Evolutionary conservation across 2,113 vertebrate species (phyloP).

Genomic region (Myotis davidii): DNA sequence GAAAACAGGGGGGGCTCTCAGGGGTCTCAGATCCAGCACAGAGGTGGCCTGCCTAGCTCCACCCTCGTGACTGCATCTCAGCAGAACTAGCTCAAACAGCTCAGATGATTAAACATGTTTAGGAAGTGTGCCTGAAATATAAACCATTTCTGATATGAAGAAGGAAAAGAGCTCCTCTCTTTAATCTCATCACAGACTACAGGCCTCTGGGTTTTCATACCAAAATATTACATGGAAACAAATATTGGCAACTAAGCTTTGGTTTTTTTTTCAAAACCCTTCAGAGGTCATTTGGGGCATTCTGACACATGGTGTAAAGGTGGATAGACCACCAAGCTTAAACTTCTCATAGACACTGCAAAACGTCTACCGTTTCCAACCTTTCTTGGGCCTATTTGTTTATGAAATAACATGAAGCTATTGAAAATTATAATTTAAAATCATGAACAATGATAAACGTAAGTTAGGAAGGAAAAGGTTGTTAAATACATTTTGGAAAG

Average conservation of each 20-base stretch:
- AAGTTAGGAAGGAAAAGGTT: neutral
- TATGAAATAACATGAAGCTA: constrained; percentile 20
- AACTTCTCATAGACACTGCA: neutral
- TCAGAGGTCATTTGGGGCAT: neutral
- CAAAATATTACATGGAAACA: neutral
- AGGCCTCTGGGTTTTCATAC: neutral
- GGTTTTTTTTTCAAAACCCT: neutral
- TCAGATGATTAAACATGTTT: neutral
- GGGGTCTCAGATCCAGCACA: neutral
- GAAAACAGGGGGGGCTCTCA: neutral
- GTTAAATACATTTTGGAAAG: neutral
- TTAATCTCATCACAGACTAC: constrained; percentile 5
- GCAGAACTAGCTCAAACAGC: neutral
- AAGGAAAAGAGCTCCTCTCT: neutral
- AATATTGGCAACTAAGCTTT: neutral
- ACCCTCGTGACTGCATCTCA: neutral
- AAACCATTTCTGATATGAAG: neutral
- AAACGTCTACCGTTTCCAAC: neutral
- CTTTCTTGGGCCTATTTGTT: neutral
- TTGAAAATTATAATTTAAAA: constrained; percentile 15
- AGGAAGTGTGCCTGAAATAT: constrained; percentile 21
- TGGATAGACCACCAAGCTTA: neutral
- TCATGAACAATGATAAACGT: neutral
- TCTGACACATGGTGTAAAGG: neutral
- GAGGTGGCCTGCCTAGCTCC: too few relatives aligned